Evolutionary conservation across 2,888 invertebrate species (phyloP).

Genomic region (Meta bourneti): DNA sequence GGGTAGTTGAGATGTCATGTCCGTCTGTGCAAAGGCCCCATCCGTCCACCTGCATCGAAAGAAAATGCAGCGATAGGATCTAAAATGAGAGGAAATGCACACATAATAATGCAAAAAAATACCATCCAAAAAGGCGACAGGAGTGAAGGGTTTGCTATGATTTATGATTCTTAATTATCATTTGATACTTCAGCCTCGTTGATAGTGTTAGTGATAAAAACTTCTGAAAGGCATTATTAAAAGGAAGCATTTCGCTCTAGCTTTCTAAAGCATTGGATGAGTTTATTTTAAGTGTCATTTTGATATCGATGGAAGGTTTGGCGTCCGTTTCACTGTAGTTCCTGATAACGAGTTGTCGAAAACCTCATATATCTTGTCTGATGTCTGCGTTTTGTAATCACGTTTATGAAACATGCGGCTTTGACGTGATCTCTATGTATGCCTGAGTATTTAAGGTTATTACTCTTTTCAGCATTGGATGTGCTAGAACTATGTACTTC

Average conservation of each 20-base stretch:
- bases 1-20: conserved; percentile 10
- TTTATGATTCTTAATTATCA: conserved; percentile 60
- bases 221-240: background rate
- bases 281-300: conserved; percentile 8
- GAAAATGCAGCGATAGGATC: conserved; percentile 38
- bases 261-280: background rate
- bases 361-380: too few relatives aligned
- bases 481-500: too few relatives aligned
- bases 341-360: too few relatives aligned
- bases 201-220: conserved; percentile 2
- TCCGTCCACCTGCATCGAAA: conserved; percentile 29
- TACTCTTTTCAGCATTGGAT: too few relatives aligned
- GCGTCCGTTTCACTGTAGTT: background rate
- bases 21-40: background rate
- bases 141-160: conserved; percentile 22
- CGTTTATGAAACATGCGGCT: too few relatives aligned
- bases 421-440: too few relatives aligned
- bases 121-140: conserved; percentile 11
- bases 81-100: conserved; percentile 41
- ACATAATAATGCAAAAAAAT: conserved; percentile 26
- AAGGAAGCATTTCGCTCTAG: background rate
- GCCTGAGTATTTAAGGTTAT: too few relatives aligned
- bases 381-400: too few relatives aligned
- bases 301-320: background rate
- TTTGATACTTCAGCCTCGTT: conserved; percentile 20